Evolutionary conservation across 2,888 invertebrate genomes (phyloP).

Genomic region (Lasiommata megera): DNA sequence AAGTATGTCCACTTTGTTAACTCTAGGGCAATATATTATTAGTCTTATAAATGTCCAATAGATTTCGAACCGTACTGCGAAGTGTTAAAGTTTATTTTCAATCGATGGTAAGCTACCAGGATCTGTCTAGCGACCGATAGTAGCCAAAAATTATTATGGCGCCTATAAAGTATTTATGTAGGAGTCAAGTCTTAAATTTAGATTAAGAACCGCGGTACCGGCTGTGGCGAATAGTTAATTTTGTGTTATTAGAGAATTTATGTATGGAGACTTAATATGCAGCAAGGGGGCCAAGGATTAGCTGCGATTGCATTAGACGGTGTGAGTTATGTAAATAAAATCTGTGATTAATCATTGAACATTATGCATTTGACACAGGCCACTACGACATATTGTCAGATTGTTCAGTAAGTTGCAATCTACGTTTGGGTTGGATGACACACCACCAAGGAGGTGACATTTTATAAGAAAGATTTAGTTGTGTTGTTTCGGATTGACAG

Average conservation of each 20-base stretch:
- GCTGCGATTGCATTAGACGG: constrained; percentile 1
- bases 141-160: constrained; percentile 30
- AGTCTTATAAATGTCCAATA: constrained; percentile 36
- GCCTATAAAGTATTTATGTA: constrained; percentile 31
- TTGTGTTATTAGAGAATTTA: constrained; percentile 20
- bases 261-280: constrained; percentile 10
- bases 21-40: constrained; percentile 5
- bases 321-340: constrained; percentile 18
- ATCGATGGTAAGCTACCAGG: constrained; percentile 12
- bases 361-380: background rate
- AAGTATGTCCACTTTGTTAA: constrained; percentile 21
- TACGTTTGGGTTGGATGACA: no score
- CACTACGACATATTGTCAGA: background rate
- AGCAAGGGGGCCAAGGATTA: constrained; percentile 22
- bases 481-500: no score
- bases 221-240: constrained; percentile 32
- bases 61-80: constrained; percentile 32
- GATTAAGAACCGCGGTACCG: constrained; percentile 28
- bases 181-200: constrained; percentile 32
- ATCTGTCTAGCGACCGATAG: constrained; percentile 27
- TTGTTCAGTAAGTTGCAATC: no score
- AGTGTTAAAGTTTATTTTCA: constrained; percentile 15
- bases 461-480: no score
- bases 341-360: constrained; percentile 4
- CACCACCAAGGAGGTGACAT: no score